Base-by-base conservation (phyloP, 2,113 vertebrate genomes). In the Pelecanoides urinatrix region DNA sequence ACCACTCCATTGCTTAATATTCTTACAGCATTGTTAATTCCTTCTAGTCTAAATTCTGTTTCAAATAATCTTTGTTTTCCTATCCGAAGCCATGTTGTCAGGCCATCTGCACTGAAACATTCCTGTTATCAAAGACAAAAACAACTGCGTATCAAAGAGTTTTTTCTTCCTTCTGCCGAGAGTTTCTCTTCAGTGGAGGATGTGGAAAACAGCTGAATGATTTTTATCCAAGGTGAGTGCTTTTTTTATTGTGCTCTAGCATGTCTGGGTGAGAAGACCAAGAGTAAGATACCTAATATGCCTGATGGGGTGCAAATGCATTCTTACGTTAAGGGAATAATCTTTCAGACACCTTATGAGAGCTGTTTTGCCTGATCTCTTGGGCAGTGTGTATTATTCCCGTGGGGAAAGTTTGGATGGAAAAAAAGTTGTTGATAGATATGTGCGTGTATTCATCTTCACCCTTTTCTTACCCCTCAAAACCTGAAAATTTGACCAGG, bases 101-200 rank as follows among this genome's bases (percentile, higher is more conserved):
- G 25, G 15, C 80, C 52, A 47, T 26, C 67, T 71, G 36, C 21
- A 9, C 26, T 84, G 63, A 83, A 90, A 68, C 66, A 44, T 32
- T 80, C 25, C n/a, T 49, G 9, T 36, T 45, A 18, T 77, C 40
- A 70, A 82, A 91, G 50, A 52, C 18, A 71, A 77, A 86, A 85
- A 1, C 8, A 59, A 23, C 16, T 6, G 3, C 1, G 0, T 65
- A 62, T 16, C 11, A 32, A 79, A 62, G 17, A 50, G n/a, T 14
- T 40, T 58, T 74, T 82, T 29, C 26, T 66, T 71, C 47, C 27
- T 77, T 91, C 61, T 67, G 12, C 26, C 0, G 1, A 86, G 67
- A 53, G 9, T 55, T 86, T 75, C 50, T 92, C 13, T 86, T 19
- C 23, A 26, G 12, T 55, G 50, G 22, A 74, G 20, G 34, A 67